Evolutionary conservation across 2,888 invertebrate species (phyloP).

Genomic region (Agrochola litura): DNA sequence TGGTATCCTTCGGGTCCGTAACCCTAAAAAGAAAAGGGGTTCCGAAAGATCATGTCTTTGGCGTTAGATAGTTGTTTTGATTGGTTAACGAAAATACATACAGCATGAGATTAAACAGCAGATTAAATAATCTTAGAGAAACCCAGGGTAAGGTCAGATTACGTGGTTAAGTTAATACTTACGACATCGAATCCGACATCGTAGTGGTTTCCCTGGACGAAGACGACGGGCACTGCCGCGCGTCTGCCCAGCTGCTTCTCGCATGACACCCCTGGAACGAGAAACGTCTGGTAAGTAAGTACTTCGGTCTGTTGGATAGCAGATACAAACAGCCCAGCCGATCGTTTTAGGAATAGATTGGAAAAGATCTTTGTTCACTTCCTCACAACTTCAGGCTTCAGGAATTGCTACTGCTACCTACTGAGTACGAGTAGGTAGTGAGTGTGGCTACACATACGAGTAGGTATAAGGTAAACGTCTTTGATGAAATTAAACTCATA

Average conservation of each 20-base stretch:
- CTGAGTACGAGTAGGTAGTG: not conserved
- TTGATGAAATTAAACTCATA: not conserved
- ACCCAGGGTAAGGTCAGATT: no score
- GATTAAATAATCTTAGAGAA: not conserved
- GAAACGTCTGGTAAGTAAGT: not conserved
- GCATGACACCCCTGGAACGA: slow-evolving; percentile 73
- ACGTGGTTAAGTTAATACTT: slow-evolving; percentile 78
- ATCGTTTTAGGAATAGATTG: not conserved
- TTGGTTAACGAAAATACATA: not conserved
- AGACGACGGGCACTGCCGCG: slow-evolving; percentile 93
- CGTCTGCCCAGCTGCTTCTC: slow-evolving; percentile 78
- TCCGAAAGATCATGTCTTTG: not conserved
- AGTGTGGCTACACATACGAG: not conserved
- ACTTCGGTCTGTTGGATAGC: not conserved
- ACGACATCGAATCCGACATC: slow-evolving; percentile 97
- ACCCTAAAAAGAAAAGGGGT: not conserved
- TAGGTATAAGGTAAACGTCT: no score
- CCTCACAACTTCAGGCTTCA: not conserved
- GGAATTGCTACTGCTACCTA: not conserved
- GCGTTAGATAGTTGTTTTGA: no score
- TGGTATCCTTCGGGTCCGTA: no score
- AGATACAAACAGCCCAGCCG: not conserved
- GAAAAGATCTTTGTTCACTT: not conserved
- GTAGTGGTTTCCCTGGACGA: slow-evolving; percentile 95
- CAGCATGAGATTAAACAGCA: not conserved